Evolutionary conservation across 2,797 vertebrate genomes (phyloP).

Genomic region (Sebastes alutus): DNA sequence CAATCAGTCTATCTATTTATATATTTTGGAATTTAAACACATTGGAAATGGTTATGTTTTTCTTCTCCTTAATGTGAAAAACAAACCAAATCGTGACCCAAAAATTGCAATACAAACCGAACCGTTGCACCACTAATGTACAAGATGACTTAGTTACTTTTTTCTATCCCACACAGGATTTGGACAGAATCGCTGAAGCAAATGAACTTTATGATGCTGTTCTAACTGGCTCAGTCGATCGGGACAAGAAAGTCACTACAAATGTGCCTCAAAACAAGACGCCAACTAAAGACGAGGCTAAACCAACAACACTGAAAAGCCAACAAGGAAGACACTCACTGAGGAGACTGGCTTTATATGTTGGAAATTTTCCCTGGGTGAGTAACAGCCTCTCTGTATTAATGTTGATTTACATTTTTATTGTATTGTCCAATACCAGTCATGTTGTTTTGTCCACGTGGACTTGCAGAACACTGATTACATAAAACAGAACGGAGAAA

Average conservation of each 20-base stretch:
- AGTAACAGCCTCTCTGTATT: conserved; percentile 60
- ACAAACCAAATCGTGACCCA: neutral
- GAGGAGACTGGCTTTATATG: conserved; percentile 86
- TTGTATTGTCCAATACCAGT: neutral
- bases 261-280: conserved; percentile 62
- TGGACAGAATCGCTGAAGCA: conserved; percentile 83
- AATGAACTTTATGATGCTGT: conserved; percentile 95
- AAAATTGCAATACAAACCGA: neutral
- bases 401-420: neutral
- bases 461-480: neutral
- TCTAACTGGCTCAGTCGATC: conserved; percentile 84
- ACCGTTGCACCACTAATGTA: neutral
- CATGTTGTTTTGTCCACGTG: neutral
- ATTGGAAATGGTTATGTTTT: neutral
- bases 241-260: conserved; percentile 69
- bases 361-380: conserved; percentile 96
- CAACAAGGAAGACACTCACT: conserved; percentile 74
- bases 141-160: neutral
- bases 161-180: conserved; percentile 56
- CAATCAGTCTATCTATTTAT: neutral
- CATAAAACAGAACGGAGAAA: neutral
- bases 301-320: conserved; percentile 79
- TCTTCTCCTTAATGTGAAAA: neutral
- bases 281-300: conserved; percentile 72
- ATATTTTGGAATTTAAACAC: neutral